A percentile compares a stretch with the other conserved stretches of the same genome.
Conservation (phyloP, 2,797 vertebrate genomes). For the Melanotaenia pygmaea region DNA sequence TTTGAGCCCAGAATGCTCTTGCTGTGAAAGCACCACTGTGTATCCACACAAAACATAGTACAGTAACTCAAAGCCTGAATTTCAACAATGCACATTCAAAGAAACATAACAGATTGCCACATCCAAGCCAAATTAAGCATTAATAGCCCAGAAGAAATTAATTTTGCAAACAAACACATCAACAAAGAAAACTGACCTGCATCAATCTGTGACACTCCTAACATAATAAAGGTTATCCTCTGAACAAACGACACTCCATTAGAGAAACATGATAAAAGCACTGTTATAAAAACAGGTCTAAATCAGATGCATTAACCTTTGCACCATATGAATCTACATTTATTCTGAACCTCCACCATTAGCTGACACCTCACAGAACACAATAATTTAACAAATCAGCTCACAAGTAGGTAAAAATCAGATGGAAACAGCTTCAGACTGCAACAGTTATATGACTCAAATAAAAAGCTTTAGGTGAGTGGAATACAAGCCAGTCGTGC, state of each 20-base stretch:
- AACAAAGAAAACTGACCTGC: slow-evolving; percentile 29
- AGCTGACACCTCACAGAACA: slow-evolving; percentile 28
- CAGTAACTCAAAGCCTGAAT: not conserved
- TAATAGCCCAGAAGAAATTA: slow-evolving; percentile 11
- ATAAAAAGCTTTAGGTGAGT: slow-evolving; percentile 16
- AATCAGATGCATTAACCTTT: slow-evolving; percentile 66
- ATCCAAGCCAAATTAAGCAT: slow-evolving; percentile 7
- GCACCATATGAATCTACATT: slow-evolving; percentile 36
- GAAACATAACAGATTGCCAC: slow-evolving; percentile 1
- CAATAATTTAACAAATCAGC: slow-evolving; percentile 30
- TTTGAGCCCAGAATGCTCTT: slow-evolving; percentile 1
- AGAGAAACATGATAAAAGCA: slow-evolving; percentile 60
- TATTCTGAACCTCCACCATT: slow-evolving; percentile 37
- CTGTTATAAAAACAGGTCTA: slow-evolving; percentile 36
- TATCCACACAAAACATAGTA: slow-evolving; percentile 11
- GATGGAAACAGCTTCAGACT: not conserved
- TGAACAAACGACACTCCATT: slow-evolving; percentile 36
- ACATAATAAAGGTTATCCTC: slow-evolving; percentile 42
- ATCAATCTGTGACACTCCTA: slow-evolving; percentile 45
- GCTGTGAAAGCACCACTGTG: not conserved
- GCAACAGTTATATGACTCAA: slow-evolving; percentile 3
- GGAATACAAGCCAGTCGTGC: not conserved
- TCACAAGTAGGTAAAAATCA: slow-evolving; percentile 19
- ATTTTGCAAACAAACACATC: slow-evolving; percentile 38
- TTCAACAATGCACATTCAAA: slow-evolving; percentile 9